Percentiles rank a stretch among this genome's conserved stretches.
Conservation (phyloP, 2,113 vertebrate species). For the Podarcis raffonei region DNA sequence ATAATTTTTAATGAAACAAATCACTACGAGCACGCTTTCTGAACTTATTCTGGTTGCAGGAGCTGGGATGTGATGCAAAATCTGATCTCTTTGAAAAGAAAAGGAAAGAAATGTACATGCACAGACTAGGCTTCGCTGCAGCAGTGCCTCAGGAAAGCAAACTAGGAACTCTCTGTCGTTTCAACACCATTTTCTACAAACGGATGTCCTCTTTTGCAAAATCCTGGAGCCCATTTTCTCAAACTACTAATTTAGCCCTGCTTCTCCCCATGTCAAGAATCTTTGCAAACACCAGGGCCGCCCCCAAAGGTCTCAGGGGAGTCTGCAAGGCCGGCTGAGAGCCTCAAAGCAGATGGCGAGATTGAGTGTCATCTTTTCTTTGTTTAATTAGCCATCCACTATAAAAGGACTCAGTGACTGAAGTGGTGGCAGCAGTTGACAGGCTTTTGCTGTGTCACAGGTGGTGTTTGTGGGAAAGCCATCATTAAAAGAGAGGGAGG, state of each 20-base stretch:
- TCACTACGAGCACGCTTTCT: not conserved
- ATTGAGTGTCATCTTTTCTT: constrained; percentile 22
- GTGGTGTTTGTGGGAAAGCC: rapidly evolving
- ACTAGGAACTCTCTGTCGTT: not conserved
- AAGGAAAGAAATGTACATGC: too few species aligned
- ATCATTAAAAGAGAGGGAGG: not conserved
- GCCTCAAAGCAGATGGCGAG: constrained; percentile 40
- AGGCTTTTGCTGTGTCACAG: not conserved
- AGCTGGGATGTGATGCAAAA: not conserved
- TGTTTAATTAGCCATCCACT: constrained; percentile 3
- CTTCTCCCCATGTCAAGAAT: not conserved
- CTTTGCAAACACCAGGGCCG: constrained; percentile 2
- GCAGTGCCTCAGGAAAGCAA: not conserved
- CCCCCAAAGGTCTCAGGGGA: not conserved
- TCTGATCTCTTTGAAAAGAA: not conserved
- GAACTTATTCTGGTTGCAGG: not conserved
- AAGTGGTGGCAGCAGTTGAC: not conserved
- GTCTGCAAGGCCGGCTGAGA: not conserved
- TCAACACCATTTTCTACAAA: not conserved
- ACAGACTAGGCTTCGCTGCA: not conserved
- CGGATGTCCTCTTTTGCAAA: not conserved
- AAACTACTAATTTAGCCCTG: not conserved
- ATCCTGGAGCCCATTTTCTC: not conserved
- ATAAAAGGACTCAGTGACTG: not conserved
- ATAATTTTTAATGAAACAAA: too few species aligned